A percentile compares a stretch with the other conserved stretches of the same genome.
phyloP scores from a whole-genome alignment of 2,797 vertebrate genomes.

The Prunella strophiata region DNA sequence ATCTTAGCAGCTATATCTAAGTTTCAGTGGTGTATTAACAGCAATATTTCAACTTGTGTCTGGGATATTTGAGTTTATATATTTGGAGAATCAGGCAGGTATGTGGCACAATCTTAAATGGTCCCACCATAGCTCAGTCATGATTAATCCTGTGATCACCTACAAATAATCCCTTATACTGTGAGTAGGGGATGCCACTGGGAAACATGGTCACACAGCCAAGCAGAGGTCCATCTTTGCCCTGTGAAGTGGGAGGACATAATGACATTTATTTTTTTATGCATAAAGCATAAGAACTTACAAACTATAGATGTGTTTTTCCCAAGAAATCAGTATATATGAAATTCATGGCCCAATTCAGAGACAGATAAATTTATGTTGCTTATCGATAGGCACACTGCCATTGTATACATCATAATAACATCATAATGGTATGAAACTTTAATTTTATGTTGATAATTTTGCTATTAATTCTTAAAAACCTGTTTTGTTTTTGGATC shows the following conservation, averaged over 20 bases:
- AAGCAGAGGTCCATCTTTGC: not conserved
- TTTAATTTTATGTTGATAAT: slow-evolving; percentile 5
- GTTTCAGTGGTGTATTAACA: not conserved
- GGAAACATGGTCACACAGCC: not conserved
- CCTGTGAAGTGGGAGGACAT: not conserved
- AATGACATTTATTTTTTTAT: not conserved
- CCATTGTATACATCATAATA: not conserved
- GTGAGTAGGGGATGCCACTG: not conserved
- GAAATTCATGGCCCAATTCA: not conserved
- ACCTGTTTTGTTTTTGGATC: not conserved
- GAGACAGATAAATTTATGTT: slow-evolving; percentile 19
- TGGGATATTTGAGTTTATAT: not conserved
- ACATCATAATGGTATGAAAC: not conserved
- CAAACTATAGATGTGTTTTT: not conserved
- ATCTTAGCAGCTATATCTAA: not conserved
- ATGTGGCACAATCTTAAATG: not conserved
- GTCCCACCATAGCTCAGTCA: not conserved
- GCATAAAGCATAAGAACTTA: not conserved
- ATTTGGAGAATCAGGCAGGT: not conserved
- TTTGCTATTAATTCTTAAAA: slow-evolving; percentile 13
- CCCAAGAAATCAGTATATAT: not conserved
- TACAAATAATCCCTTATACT: not conserved
- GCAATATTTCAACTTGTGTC: not conserved
- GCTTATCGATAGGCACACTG: not conserved
- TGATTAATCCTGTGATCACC: not conserved